These are phyloP conservation scores for Pollenia griseotomentosa DNA, from an alignment of 2,888 invertebrate species.

Conservation along the genomic window DNA sequence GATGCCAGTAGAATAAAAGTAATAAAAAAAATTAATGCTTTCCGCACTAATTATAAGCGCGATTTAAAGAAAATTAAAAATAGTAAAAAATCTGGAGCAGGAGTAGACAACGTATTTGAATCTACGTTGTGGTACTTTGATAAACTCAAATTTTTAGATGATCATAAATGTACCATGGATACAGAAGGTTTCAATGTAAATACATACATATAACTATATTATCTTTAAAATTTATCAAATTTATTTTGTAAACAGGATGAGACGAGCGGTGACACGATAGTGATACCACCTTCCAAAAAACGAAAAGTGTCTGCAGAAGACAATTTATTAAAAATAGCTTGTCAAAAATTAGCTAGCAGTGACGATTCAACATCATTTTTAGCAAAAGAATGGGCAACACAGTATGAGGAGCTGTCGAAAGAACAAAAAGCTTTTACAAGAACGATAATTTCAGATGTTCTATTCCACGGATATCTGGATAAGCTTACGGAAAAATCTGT, in stretches of 20 bases:
- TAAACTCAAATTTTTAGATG: conserved; percentile 43
- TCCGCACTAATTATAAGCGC: conserved; percentile 44
- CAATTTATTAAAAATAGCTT: conserved; percentile 1
- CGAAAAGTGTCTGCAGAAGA: conserved; percentile 7
- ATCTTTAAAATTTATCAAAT: not conserved
- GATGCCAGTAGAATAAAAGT: conserved; percentile 41
- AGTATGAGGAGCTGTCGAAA: conserved; percentile 38
- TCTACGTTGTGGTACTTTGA: conserved; percentile 56
- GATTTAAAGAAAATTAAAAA: conserved; percentile 13
- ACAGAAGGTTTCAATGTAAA: not conserved
- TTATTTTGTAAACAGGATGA: conserved; percentile 20
- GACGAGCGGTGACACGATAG: not conserved
- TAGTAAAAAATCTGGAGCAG: conserved; percentile 16
- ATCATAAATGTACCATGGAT: not conserved
- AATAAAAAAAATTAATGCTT: conserved; percentile 51
- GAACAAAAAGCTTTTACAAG: conserved; percentile 30
- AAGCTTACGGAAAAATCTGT: conserved; percentile 37
- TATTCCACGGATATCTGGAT: conserved; percentile 36
- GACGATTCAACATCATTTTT: conserved; percentile 8
- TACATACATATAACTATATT: not conserved
- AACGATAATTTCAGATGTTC: conserved; percentile 40
- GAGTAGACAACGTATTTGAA: not conserved
- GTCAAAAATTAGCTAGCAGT: conserved; percentile 6
- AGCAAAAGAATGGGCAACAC: conserved; percentile 38
- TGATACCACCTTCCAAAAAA: not conserved